phyloP scores from a whole-genome alignment of 2,113 vertebrate species.

The Crotalus tigris region DNA sequence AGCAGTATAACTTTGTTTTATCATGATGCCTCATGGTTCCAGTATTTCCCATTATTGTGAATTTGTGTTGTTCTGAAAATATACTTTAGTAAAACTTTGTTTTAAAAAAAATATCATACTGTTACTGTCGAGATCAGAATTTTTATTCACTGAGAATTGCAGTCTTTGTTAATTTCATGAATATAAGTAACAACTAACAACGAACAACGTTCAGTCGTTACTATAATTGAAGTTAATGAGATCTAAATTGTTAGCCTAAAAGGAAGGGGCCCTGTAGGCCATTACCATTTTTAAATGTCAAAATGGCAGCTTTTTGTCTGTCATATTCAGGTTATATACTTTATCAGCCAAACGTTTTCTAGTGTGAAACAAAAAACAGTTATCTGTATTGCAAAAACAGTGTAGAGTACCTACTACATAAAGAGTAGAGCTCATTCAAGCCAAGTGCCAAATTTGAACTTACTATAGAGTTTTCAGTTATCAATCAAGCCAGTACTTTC shows the following conservation, averaged over 20 bases:
- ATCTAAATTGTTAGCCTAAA: constrained; percentile 33
- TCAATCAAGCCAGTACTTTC: not conserved
- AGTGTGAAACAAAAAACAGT: constrained; percentile 28
- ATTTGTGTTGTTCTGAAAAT: not conserved
- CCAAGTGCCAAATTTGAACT: constrained; percentile 2
- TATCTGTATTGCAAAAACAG: not conserved
- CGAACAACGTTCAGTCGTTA: constrained; percentile 15
- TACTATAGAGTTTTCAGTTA: constrained; percentile 16
- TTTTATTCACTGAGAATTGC: constrained; percentile 2
- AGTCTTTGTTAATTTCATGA: not conserved
- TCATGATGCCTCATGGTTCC: constrained; percentile 9
- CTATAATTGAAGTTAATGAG: constrained; percentile 21
- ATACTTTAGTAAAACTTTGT: constrained; percentile 10
- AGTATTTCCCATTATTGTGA: not conserved
- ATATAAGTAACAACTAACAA: constrained; percentile 26
- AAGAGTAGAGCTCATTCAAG: not conserved
- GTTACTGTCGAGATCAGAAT: not conserved
- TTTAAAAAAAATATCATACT: not conserved
- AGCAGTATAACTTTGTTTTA: not conserved
- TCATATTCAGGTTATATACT: constrained; percentile 41
- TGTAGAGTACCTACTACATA: constrained; percentile 1
- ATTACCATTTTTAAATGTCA: constrained; percentile 26
- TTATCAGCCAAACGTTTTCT: not conserved
- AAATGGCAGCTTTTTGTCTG: not conserved
- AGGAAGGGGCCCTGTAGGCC: constrained; percentile 21